These are phyloP conservation scores for Centruroides vittatus DNA, from an alignment of 1,140 invertebrate genomes.

Conservation along the genomic window DNA sequence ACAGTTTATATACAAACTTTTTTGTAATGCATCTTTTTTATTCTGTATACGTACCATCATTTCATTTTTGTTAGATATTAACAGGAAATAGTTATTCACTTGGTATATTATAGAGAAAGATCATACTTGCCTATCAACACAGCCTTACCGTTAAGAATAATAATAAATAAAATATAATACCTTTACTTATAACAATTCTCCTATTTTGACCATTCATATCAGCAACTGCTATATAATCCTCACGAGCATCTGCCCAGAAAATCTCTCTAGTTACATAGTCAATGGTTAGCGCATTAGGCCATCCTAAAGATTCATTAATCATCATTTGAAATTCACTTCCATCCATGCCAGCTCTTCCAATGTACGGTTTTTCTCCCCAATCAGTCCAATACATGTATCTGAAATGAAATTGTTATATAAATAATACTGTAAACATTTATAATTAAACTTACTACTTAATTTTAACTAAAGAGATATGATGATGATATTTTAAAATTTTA, in stretches of 20 bases:
- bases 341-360: slow-evolving; percentile 93
- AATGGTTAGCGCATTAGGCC: slow-evolving; percentile 91
- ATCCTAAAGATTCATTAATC: slow-evolving; percentile 67
- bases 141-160: too few relatives aligned
- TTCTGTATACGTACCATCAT: too few relatives aligned
- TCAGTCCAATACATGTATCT: slow-evolving; percentile 93
- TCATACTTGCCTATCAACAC: too few relatives aligned
- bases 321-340: slow-evolving; percentile 71
- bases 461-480: too few relatives aligned
- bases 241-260: slow-evolving; percentile 94
- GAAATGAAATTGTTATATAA: slow-evolving; percentile 26
- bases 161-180: slow-evolving; percentile 21
- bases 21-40: too few relatives aligned
- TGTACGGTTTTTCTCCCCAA: slow-evolving; percentile 93
- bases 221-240: slow-evolving; percentile 87
- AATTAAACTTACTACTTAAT: not conserved
- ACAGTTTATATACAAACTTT: too few relatives aligned
- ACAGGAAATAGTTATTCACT: too few relatives aligned
- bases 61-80: too few relatives aligned
- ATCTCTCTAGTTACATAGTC: slow-evolving; percentile 85
- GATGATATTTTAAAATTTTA: too few relatives aligned
- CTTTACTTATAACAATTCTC: slow-evolving; percentile 67
- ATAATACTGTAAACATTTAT: not conserved
- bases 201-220: slow-evolving; percentile 66
- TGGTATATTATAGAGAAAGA: too few relatives aligned